phyloP scores from a whole-genome alignment of 2,888 invertebrate genomes.

The Amiota mariae region DNA sequence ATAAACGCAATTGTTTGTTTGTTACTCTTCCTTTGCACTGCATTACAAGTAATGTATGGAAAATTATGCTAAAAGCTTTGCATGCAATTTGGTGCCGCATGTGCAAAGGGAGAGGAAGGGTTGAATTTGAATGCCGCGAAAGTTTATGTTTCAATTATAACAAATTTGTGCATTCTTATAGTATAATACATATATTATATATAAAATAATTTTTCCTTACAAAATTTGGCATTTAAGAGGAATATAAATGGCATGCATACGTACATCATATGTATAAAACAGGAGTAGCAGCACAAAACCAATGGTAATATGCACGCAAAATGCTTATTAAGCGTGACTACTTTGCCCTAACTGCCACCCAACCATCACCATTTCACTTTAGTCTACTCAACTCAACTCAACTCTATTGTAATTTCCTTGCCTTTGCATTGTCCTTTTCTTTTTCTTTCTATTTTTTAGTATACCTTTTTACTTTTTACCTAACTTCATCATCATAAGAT shows the following conservation, averaged over 20 bases:
- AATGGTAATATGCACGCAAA: conserved; percentile 4
- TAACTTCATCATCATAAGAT: too few species aligned
- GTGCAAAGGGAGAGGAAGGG: background rate
- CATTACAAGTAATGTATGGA: background rate
- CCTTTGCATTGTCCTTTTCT: background rate
- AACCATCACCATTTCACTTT: background rate
- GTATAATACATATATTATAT: too few species aligned
- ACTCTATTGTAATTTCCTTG: background rate
- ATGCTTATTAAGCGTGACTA: conserved; percentile 13
- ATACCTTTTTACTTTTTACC: background rate
- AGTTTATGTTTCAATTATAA: conserved; percentile 24
- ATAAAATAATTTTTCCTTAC: too few species aligned
- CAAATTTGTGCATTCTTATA: background rate
- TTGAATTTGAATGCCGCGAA: background rate
- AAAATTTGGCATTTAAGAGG: too few species aligned
- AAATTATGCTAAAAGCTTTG: conserved; percentile 20
- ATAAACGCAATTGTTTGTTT: background rate
- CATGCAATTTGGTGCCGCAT: background rate
- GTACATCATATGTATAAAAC: too few species aligned
- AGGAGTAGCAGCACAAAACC: background rate
- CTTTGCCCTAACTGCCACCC: background rate
- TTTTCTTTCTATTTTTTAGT: background rate
- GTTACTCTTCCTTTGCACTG: background rate
- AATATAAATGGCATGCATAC: too few species aligned
- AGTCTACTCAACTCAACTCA: background rate